Evolutionary conservation across 2,113 vertebrate genomes (phyloP).

Genomic region (Dasyurus viverrinus): DNA sequence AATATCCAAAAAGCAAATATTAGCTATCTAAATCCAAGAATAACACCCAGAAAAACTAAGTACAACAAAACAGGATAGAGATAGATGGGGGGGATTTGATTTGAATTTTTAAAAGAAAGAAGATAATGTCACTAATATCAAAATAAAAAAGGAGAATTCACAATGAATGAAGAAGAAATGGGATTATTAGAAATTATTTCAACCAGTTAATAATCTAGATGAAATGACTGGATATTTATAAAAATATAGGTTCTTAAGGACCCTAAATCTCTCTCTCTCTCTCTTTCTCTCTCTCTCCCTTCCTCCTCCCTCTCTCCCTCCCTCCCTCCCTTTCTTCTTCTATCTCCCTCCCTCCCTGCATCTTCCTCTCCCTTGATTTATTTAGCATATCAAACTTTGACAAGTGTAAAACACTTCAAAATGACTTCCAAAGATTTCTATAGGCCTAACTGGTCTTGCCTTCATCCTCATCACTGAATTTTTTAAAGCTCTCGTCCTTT

Average conservation of each 20-base stretch:
- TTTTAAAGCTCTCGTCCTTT: neutral
- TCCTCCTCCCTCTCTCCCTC: no score
- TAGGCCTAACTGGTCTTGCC: neutral
- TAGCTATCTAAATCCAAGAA: neutral
- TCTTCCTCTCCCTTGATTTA: neutral
- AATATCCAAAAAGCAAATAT: neutral
- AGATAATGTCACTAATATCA: neutral
- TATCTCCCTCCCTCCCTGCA: no score
- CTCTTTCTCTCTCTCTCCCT: no score
- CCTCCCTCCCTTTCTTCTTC: no score
- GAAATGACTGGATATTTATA: neutral
- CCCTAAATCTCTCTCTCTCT: neutral
- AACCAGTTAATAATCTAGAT: neutral
- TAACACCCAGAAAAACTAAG: neutral
- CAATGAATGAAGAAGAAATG: neutral
- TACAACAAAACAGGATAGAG: neutral
- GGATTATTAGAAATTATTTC: neutral
- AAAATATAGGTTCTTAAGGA: neutral
- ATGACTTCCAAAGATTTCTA: neutral
- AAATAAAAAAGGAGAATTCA: neutral
- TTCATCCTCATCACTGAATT: neutral
- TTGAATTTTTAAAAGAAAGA: neutral
- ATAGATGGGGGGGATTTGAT: neutral
- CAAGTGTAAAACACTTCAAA: neutral
- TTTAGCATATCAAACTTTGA: neutral